Conservation (phyloP, 2,113 vertebrate genomes). For the Cynocephalus volans region DNA sequence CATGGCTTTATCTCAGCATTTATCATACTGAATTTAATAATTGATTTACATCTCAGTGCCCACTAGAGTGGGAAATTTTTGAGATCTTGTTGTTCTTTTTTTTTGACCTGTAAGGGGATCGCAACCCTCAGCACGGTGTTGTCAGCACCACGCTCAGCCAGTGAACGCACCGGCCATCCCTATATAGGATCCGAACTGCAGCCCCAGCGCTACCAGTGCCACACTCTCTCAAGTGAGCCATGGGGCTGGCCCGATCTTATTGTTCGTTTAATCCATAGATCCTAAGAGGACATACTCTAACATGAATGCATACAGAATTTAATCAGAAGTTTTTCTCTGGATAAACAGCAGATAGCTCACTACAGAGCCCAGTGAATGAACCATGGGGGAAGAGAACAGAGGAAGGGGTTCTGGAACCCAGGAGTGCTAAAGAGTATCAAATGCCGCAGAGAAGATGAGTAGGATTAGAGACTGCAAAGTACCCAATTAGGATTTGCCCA, state of each 20-base stretch:
- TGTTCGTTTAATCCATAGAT: neutral
- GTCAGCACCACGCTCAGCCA: too few relatives aligned
- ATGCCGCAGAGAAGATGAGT: neutral
- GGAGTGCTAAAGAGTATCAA: neutral
- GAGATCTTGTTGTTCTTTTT: constrained; percentile 1
- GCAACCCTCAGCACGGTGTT: too few relatives aligned
- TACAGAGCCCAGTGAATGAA: neutral
- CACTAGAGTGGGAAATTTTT: neutral
- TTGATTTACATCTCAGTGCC: neutral
- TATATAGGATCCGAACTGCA: too few relatives aligned
- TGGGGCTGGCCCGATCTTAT: too few relatives aligned
- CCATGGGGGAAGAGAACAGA: neutral
- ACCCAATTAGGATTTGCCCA: neutral
- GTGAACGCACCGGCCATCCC: too few relatives aligned
- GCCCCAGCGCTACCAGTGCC: too few relatives aligned
- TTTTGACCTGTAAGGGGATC: too few relatives aligned
- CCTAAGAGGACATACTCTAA: neutral
- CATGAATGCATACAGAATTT: neutral
- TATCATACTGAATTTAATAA: neutral
- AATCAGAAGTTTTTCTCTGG: constrained; percentile 9
- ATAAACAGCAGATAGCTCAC: constrained; percentile 1
- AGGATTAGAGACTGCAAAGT: neutral
- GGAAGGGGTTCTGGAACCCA: neutral
- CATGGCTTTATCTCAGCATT: neutral
- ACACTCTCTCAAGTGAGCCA: too few relatives aligned